phyloP scores from a whole-genome alignment of 2,113 vertebrate species.

The Oreochromis spilurus region DNA sequence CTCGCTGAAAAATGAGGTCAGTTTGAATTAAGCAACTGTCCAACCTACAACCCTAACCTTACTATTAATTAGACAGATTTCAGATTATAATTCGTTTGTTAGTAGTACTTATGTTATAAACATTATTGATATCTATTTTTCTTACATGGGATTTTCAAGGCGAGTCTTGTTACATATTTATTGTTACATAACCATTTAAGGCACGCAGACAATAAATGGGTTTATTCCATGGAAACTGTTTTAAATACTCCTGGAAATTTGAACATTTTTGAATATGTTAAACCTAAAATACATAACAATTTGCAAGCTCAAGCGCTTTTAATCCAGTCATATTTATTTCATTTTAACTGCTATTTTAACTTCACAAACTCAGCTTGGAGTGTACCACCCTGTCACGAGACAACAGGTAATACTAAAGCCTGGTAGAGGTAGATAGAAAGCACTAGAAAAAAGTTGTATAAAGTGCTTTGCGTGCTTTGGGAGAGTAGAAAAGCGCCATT shows the following conservation, averaged over 20 bases:
- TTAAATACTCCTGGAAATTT: background rate
- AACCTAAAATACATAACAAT: background rate
- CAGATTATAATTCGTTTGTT: background rate
- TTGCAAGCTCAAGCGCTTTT: background rate
- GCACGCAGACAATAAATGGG: background rate
- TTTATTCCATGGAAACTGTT: background rate
- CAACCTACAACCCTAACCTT: background rate
- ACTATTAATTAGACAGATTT: background rate
- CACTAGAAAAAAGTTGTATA: background rate
- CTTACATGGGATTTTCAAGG: background rate
- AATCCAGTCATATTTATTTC: background rate
- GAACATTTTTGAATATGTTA: background rate
- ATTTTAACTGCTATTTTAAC: background rate
- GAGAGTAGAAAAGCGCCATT: background rate
- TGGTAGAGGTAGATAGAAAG: background rate
- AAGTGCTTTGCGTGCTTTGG: background rate
- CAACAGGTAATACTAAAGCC: background rate
- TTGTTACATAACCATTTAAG: background rate
- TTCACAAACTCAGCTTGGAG: background rate
- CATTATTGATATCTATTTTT: background rate
- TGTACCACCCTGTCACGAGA: background rate
- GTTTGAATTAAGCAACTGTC: background rate
- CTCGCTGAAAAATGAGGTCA: constrained; percentile 85
- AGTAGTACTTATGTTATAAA: background rate
- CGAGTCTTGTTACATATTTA: background rate